These are phyloP conservation scores for Lochmaea capreae DNA, from an alignment of 2,888 invertebrate species.

Conservation along the genomic window DNA sequence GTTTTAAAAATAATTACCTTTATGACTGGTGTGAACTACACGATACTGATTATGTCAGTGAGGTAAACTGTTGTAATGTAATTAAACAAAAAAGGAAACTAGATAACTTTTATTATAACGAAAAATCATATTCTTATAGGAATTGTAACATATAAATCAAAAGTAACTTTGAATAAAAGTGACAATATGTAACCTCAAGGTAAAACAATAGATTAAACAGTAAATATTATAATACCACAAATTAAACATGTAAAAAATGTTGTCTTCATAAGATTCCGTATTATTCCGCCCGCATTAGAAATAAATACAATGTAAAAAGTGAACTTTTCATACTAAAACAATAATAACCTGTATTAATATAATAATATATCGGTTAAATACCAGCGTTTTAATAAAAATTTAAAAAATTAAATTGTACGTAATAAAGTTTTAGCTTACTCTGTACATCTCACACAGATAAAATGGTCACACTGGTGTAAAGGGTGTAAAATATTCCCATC, in stretches of 20 bases:
- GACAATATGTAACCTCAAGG: not conserved
- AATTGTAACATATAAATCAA: not conserved
- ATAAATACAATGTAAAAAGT: conserved; percentile 2
- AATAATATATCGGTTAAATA: not conserved
- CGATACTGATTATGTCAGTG: not conserved
- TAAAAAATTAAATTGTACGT: not conserved
- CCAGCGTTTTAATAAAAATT: not conserved
- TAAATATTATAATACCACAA: not conserved
- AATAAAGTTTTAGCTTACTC: conserved; percentile 11
- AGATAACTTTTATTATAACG: conserved; percentile 4
- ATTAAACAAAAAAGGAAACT: not conserved
- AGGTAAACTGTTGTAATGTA: not conserved
- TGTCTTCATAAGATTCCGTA: not conserved
- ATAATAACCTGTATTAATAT: not conserved
- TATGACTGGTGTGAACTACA: not conserved
- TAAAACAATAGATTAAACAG: not conserved
- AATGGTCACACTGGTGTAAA: not conserved
- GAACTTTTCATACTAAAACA: not conserved
- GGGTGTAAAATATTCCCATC: not conserved
- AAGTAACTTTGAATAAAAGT: not conserved
- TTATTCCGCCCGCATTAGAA: not conserved
- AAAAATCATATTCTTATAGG: not conserved
- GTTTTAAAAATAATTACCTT: not conserved
- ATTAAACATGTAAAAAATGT: not conserved
- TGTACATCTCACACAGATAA: conserved; percentile 18